phyloP scores from a whole-genome alignment of 2,113 vertebrate genomes.

The Grammatotria lemairii region DNA sequence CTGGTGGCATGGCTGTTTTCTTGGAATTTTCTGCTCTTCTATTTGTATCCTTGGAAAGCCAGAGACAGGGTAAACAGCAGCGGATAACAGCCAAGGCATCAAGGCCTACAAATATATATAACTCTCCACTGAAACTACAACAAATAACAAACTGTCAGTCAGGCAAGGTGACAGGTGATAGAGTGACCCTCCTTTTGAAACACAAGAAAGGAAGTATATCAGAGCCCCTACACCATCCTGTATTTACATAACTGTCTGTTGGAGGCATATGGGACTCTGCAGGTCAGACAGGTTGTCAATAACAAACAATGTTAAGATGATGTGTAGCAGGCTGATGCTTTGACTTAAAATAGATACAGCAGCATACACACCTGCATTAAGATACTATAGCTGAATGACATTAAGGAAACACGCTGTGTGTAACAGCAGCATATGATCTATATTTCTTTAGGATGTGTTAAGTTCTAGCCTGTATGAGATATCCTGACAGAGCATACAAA shows the following conservation, averaged over 20 bases:
- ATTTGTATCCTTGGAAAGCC: background rate
- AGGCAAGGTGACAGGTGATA: background rate
- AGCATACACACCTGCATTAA: background rate
- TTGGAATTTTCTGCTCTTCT: background rate
- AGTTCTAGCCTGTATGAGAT: background rate
- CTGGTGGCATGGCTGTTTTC: background rate
- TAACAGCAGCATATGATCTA: background rate
- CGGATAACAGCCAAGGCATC: background rate
- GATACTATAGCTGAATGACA: background rate
- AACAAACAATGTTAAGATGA: slow-evolving; percentile 16
- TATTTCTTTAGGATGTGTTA: background rate
- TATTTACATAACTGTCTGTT: slow-evolving; percentile 20
- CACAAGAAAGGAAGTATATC: background rate
- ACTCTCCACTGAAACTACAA: background rate
- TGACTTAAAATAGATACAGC: background rate
- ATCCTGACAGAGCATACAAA: background rate
- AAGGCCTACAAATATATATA: background rate
- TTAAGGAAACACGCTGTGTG: background rate
- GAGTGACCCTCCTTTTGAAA: background rate
- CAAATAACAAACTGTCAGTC: background rate
- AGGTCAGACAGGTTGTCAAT: slow-evolving; percentile 33
- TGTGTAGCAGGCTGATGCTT: background rate
- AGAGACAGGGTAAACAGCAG: background rate
- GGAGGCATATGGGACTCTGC: background rate
- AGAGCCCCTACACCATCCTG: background rate